Evolutionary conservation across 2,797 vertebrate genomes (phyloP).

Genomic region (Sebastes taczanowskii): DNA sequence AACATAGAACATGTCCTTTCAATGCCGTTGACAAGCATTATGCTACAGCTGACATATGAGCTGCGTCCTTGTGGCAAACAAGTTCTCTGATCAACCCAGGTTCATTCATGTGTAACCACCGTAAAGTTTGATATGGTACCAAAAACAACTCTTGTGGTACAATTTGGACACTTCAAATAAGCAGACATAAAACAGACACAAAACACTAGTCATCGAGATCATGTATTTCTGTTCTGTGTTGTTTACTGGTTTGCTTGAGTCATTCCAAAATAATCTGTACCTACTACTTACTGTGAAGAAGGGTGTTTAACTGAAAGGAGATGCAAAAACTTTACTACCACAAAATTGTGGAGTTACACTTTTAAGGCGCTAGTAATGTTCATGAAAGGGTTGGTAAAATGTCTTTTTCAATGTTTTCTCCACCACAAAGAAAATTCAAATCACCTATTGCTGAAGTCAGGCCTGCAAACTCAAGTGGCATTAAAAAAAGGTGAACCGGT

Average conservation of each 20-base stretch:
- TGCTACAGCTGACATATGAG: background rate
- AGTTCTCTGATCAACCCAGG: constrained; percentile 14
- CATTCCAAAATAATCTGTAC: constrained; percentile 7
- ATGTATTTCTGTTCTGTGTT: constrained; percentile 5
- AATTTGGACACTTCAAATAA: constrained; percentile 6
- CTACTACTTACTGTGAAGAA: constrained; percentile 1
- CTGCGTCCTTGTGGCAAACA: background rate
- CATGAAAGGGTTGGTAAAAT: background rate
- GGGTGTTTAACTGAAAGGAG: background rate
- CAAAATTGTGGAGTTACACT: background rate
- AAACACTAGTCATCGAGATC: background rate
- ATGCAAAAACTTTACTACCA: background rate
- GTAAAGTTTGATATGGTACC: constrained; percentile 2
- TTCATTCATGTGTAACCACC: background rate
- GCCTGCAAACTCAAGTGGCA: too few species aligned
- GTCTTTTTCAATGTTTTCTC: background rate
- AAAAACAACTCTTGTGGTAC: constrained; percentile 29
- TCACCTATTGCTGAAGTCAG: background rate
- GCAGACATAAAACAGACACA: constrained; percentile 19
- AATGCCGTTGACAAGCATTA: constrained; percentile 15
- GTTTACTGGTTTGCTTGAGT: constrained; percentile 8
- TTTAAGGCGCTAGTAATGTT: background rate
- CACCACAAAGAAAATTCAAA: background rate
- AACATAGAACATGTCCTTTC: constrained; percentile 37
- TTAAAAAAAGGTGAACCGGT: background rate